A percentile compares a stretch with the other conserved stretches of the same genome.
Evolutionary conservation across 2,113 vertebrate genomes (phyloP).

Genomic region (Irena cyanogastra): DNA sequence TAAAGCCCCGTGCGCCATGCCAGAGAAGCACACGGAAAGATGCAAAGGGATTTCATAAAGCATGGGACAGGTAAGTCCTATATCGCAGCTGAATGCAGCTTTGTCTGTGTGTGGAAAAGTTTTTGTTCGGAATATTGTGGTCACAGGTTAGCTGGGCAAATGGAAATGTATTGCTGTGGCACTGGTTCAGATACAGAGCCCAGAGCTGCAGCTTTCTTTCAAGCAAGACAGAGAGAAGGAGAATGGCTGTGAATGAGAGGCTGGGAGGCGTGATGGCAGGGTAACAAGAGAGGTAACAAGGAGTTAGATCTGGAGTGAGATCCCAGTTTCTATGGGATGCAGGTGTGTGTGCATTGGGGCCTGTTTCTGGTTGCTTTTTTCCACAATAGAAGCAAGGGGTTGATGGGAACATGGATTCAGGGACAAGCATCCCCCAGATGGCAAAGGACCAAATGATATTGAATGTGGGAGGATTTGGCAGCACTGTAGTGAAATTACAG

Average conservation of each 20-base stretch:
- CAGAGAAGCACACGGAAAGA: not conserved
- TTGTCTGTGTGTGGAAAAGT: not conserved
- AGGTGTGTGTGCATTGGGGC: fast-evolving
- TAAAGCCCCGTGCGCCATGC: fast-evolving
- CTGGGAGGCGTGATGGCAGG: fast-evolving
- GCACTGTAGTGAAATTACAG: not conserved
- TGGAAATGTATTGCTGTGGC: not conserved
- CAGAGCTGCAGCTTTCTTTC: not conserved
- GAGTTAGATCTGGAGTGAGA: not conserved
- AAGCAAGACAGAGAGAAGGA: not conserved
- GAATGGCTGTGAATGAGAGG: not conserved
- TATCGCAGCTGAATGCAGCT: not conserved
- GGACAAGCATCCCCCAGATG: not conserved
- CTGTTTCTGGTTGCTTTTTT: not conserved
- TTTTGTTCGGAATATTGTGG: not conserved
- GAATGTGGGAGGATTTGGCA: not conserved
- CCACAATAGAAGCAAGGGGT: not conserved
- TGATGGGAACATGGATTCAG: fast-evolving
- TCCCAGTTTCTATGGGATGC: not conserved
- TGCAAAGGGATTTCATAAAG: not conserved
- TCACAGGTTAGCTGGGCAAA: not conserved
- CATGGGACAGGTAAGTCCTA: not conserved
- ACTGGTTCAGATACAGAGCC: not conserved
- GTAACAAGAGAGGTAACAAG: not conserved
- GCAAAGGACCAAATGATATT: not conserved